Evolutionary conservation across 2,797 vertebrate species (phyloP).

Genomic region (Labeo calbasu): DNA sequence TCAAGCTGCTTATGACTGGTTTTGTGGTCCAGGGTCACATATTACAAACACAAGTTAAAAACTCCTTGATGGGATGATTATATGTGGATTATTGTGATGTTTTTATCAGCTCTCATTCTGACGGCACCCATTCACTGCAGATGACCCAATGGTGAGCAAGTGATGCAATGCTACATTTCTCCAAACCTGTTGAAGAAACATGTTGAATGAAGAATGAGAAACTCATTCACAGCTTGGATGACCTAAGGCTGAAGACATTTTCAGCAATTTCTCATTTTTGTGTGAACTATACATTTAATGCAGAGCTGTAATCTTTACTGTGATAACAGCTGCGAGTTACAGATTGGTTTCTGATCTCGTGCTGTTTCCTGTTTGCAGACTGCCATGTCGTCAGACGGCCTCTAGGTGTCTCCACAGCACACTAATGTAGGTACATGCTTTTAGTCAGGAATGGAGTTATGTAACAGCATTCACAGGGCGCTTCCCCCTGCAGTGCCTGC

Average conservation of each 20-base stretch:
- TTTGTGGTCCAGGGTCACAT: no score
- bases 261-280: not conserved
- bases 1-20: no score
- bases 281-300: not conserved
- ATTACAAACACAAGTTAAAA: not conserved
- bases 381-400: constrained; percentile 25
- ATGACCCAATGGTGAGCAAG: not conserved
- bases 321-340: not conserved
- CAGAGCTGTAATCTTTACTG: not conserved
- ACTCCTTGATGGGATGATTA: not conserved
- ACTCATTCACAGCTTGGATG: not conserved
- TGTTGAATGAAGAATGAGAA: not conserved
- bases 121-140: not conserved
- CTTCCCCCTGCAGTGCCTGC: constrained; percentile 59
- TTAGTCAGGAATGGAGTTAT: constrained; percentile 37
- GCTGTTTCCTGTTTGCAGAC: not conserved
- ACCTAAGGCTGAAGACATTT: not conserved
- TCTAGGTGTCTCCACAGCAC: constrained; percentile 54
- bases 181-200: not conserved
- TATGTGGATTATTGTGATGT: not conserved
- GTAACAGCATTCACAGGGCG: constrained; percentile 53
- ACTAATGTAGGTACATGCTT: not conserved
- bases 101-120: not conserved
- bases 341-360: not conserved
- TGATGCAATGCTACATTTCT: not conserved